These are phyloP conservation scores for Naso thynnoides DNA, from an alignment of 2,797 vertebrate genomes.

Conservation along the genomic window DNA sequence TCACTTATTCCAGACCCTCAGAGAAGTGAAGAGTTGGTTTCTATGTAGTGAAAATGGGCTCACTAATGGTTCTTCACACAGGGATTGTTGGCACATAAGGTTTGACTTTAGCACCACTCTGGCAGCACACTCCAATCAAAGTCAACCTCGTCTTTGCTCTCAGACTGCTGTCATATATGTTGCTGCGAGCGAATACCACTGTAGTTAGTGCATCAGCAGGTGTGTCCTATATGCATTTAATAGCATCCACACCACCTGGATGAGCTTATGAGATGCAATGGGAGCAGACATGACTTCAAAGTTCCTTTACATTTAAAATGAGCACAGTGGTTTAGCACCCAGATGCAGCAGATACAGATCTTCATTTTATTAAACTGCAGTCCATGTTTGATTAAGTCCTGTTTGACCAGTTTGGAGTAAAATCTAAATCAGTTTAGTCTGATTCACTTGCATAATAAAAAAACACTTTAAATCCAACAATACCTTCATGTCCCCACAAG, in stretches of 20 bases:
- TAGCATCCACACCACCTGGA: slow-evolving; percentile 1
- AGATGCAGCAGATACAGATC: neutral
- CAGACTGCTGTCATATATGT: slow-evolving; percentile 11
- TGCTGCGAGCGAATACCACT: slow-evolving; percentile 23
- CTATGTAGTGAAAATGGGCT: neutral
- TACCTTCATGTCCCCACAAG: too few relatives aligned
- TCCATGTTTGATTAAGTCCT: neutral
- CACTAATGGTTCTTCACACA: slow-evolving; percentile 39
- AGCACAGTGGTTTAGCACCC: neutral
- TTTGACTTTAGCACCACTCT: slow-evolving; percentile 28
- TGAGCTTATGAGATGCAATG: neutral
- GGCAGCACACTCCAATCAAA: slow-evolving; percentile 7
- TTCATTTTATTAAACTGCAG: neutral
- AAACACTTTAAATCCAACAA: too few relatives aligned
- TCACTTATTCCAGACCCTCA: neutral
- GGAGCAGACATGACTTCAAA: neutral
- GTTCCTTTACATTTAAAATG: neutral
- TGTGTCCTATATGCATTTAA: slow-evolving; percentile 26
- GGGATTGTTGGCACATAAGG: slow-evolving; percentile 24
- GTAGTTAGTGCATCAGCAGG: slow-evolving; percentile 20
- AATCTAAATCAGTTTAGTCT: too few relatives aligned
- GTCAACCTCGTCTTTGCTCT: slow-evolving; percentile 9
- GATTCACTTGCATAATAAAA: too few relatives aligned
- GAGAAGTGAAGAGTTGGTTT: neutral
- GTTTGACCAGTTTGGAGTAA: neutral